phyloP scores from a whole-genome alignment of 2,113 vertebrate species.

The Ammodytes marinus region DNA sequence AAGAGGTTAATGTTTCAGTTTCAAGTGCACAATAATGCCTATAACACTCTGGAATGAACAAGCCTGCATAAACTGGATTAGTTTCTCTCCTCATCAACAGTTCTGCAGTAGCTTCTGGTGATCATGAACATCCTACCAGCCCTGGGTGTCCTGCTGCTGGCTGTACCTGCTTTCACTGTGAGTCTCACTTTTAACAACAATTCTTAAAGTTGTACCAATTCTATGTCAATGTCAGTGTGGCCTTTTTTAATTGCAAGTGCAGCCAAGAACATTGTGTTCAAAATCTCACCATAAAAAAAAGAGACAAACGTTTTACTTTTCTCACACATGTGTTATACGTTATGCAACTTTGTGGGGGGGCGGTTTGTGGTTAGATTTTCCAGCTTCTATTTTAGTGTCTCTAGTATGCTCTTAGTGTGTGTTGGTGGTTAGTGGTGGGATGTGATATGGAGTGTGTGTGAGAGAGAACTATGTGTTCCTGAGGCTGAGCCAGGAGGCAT shows the following conservation, averaged over 20 bases:
- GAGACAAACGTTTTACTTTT: neutral
- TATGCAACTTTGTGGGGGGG: slow-evolving; percentile 11
- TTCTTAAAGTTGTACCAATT: neutral
- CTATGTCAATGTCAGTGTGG: neutral
- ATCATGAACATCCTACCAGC: slow-evolving; percentile 71
- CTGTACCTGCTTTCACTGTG: slow-evolving; percentile 64
- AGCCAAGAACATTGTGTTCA: slow-evolving; percentile 28
- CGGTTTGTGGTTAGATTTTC: slow-evolving; percentile 57
- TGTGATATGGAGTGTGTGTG: slow-evolving; percentile 9
- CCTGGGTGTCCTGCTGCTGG: slow-evolving; percentile 71
- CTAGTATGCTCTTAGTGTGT: slow-evolving; percentile 35
- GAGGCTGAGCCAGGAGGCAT: neutral
- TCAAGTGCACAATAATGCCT: too few relatives aligned
- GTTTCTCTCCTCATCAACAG: neutral
- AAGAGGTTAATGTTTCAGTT: too few relatives aligned
- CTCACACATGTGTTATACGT: slow-evolving; percentile 6
- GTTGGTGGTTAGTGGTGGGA: slow-evolving; percentile 24
- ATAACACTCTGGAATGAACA: too few relatives aligned
- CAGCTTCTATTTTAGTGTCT: slow-evolving; percentile 42
- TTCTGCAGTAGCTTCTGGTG: slow-evolving; percentile 22
- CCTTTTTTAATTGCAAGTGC: too few relatives aligned
- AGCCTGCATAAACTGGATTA: neutral
- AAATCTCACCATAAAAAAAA: neutral
- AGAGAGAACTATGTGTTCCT: slow-evolving; percentile 45
- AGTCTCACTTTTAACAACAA: slow-evolving; percentile 47